Evolutionary conservation across 1,140 invertebrate genomes (phyloP).

Genomic region (Theocolax elegans): DNA sequence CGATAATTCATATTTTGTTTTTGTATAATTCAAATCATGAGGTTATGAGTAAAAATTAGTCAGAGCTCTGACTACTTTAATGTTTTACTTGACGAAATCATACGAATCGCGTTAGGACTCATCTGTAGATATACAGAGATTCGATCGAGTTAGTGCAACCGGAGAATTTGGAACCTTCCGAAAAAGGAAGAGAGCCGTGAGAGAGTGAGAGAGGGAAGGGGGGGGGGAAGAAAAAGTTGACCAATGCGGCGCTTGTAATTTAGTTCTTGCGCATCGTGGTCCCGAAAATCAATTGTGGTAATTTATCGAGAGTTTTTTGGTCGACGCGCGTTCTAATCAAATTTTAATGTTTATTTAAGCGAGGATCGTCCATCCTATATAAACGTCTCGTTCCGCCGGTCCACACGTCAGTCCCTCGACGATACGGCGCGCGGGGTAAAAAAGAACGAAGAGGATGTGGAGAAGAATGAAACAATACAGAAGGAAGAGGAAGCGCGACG

Average conservation of each 20-base stretch:
- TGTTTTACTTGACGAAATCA: too few relatives aligned
- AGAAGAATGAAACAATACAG: background rate
- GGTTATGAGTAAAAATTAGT: too few relatives aligned
- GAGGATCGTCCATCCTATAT: background rate
- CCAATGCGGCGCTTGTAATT: constrained; percentile 29
- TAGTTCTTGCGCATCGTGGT: constrained; percentile 10
- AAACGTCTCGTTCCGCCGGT: background rate
- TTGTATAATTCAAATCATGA: too few relatives aligned
- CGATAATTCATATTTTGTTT: too few relatives aligned
- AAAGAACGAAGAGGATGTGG: background rate
- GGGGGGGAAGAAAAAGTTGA: constrained; percentile 6
- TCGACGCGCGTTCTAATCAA: constrained; percentile 19
- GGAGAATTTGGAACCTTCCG: too few relatives aligned
- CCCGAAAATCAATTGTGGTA: constrained; percentile 24
- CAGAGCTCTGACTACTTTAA: too few relatives aligned
- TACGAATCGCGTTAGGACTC: too few relatives aligned
- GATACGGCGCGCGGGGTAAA: background rate
- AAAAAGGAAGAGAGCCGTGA: too few relatives aligned
- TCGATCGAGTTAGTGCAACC: too few relatives aligned
- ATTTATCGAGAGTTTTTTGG: constrained; percentile 20
- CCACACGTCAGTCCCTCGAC: background rate
- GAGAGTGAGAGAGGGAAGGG: background rate
- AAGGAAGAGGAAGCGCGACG: background rate
- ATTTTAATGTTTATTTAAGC: constrained; percentile 26
- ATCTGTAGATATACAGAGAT: too few relatives aligned